These are phyloP conservation scores for Elymnias hypermnestra DNA, from an alignment of 1,140 invertebrate species.

Conservation along the genomic window DNA sequence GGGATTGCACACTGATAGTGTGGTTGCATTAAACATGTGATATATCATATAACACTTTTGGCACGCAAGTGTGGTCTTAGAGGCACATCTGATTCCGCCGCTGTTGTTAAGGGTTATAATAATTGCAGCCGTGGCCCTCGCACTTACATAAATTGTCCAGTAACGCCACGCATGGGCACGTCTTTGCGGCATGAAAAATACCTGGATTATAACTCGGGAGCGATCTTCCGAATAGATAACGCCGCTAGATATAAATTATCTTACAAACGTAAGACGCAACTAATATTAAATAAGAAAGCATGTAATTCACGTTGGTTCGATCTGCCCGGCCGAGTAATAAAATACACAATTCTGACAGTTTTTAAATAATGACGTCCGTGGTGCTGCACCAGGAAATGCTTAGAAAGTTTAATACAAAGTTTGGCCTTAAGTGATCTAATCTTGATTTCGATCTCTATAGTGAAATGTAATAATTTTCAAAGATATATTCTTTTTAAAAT, in stretches of 20 bases:
- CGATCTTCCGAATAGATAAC: slow-evolving; percentile 65
- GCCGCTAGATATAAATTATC: slow-evolving; percentile 70
- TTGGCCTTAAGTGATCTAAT: slow-evolving; percentile 25
- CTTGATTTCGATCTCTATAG: slow-evolving; percentile 22
- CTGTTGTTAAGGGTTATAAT: slow-evolving; percentile 34
- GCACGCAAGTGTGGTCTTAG: slow-evolving; percentile 26
- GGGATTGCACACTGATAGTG: slow-evolving; percentile 22
- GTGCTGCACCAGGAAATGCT: slow-evolving; percentile 57
- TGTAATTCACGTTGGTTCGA: slow-evolving; percentile 68
- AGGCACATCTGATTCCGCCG: not conserved
- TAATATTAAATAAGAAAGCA: slow-evolving; percentile 75
- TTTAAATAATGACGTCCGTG: slow-evolving; percentile 71
- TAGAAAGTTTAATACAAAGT: slow-evolving; percentile 55
- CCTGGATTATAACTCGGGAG: slow-evolving; percentile 70
- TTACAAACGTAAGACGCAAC: slow-evolving; percentile 64
- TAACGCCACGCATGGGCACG: slow-evolving; percentile 35
- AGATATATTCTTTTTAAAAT: slow-evolving; percentile 4
- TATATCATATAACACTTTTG: slow-evolving; percentile 26
- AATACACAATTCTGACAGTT: slow-evolving; percentile 73
- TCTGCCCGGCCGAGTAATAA: slow-evolving; percentile 56
- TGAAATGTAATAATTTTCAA: slow-evolving; percentile 23
- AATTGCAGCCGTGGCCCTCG: slow-evolving; percentile 53
- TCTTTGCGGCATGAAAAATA: slow-evolving; percentile 66
- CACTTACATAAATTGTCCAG: slow-evolving; percentile 61
- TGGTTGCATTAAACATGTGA: slow-evolving; percentile 21